These are phyloP conservation scores for Drosophila subsilvestris DNA, from an alignment of 2,888 invertebrate genomes.

Conservation along the genomic window DNA sequence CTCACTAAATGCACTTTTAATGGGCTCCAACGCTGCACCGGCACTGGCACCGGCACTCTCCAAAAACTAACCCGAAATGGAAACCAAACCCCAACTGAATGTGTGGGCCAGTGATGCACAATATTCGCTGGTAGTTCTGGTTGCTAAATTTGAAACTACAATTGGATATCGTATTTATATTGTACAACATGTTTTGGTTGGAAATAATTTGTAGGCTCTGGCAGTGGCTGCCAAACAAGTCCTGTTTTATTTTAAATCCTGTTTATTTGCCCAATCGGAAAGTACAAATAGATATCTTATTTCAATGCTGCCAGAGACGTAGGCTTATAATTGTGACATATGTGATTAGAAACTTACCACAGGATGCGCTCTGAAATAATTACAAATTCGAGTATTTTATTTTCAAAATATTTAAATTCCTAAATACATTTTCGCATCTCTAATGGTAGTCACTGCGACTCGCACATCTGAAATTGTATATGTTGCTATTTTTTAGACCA, in stretches of 20 bases:
- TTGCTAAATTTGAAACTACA: not conserved
- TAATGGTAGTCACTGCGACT: not conserved
- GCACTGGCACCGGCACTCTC: slow-evolving; percentile 14
- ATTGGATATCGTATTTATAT: not conserved
- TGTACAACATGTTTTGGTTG: not conserved
- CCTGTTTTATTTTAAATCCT: not conserved
- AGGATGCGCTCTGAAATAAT: too few relatives aligned
- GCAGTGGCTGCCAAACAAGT: not conserved
- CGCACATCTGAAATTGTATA: slow-evolving; percentile 41
- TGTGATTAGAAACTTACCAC: too few relatives aligned
- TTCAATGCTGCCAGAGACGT: too few relatives aligned
- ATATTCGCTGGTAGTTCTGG: not conserved
- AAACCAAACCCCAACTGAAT: slow-evolving; percentile 21
- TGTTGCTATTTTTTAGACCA: slow-evolving; percentile 36
- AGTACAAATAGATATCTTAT: too few relatives aligned
- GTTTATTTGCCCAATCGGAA: too few relatives aligned
- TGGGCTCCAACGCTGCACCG: slow-evolving; percentile 55
- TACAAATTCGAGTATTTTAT: too few relatives aligned
- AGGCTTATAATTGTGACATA: too few relatives aligned
- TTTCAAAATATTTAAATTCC: not conserved
- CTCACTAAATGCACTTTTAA: slow-evolving; percentile 79
- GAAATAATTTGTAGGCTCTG: not conserved
- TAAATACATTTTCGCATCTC: not conserved
- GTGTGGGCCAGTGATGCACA: slow-evolving; percentile 37
- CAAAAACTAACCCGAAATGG: slow-evolving; percentile 43